phyloP scores from a whole-genome alignment of 2,888 invertebrate species.

The Empis livida region DNA sequence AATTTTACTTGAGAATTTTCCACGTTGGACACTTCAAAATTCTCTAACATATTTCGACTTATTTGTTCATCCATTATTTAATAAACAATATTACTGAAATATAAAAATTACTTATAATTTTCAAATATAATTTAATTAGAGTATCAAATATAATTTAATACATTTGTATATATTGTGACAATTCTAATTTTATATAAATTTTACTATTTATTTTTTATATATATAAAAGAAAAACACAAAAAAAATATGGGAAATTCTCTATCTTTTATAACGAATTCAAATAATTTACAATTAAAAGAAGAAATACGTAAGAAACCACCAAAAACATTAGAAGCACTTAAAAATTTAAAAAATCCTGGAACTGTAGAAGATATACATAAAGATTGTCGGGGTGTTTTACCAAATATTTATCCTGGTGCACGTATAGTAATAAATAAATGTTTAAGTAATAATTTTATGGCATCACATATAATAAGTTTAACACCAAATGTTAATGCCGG shows the following conservation, averaged over 20 bases:
- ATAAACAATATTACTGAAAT: no score
- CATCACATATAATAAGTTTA: slow-evolving; percentile 7
- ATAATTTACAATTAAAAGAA: neutral
- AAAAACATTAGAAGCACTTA: no score
- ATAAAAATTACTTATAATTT: no score
- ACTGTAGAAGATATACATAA: slow-evolving; percentile 8
- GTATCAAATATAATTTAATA: no score
- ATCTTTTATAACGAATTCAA: no score
- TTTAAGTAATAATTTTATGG: slow-evolving; percentile 8
- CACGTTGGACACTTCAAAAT: slow-evolving; percentile 11
- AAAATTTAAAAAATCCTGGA: slow-evolving; percentile 8
- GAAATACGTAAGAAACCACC: neutral
- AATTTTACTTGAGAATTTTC: slow-evolving; percentile 5
- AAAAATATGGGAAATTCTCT: no score
- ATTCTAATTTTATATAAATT: no score
- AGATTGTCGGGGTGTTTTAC: slow-evolving; percentile 8
- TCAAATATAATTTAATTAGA: no score
- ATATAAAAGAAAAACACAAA: no score
- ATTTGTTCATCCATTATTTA: slow-evolving; percentile 16
- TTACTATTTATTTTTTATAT: no score
- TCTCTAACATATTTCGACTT: slow-evolving; percentile 14
- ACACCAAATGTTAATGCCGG: slow-evolving; percentile 4
- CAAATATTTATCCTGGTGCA: slow-evolving; percentile 6
- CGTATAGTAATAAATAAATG: slow-evolving; percentile 3
- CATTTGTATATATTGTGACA: no score